Base-by-base conservation (phyloP, 2,113 vertebrate genomes). In the Spheniscus mendiculus region DNA sequence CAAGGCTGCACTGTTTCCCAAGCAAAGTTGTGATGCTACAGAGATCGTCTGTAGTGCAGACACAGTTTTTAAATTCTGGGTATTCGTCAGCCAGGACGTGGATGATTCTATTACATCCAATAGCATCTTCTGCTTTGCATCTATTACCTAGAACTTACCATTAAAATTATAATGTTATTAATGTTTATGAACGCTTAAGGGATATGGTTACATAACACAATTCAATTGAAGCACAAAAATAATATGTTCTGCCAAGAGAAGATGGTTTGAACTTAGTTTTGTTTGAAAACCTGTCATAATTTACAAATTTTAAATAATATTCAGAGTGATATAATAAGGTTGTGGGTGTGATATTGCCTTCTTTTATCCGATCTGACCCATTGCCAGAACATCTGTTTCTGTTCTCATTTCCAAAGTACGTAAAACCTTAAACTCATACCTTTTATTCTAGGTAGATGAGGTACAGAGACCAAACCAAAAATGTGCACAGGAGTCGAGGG, bases 91-190 rank as follows among this genome's bases (percentile, higher is more conserved):
- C 79, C 73, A 98, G 95, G 42, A 91, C 94, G 71, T 98, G 97
- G 89, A 99, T 97, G 69, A 98, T 98, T 97, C 96, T 86, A 72
- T 98, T 98, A 97, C 99, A 99, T 56, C 40, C 90, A 74, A 93
- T 83, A 65, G 95, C 77, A 61, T 98, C 98, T 93, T 97, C 98
- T 92, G 98, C 97, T 93, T 98, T 98, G 95, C 99, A 99, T 87
- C 92, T 89, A 81, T 98, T 98, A 97, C 97, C 99, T 99, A 97
- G 78, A 97, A 97, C 71, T 96, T n/a, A 95, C 22, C 91, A 45
- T 83, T 90, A 96, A 97, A 94, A 77, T 97, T 29, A 93, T 52
- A 93, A 95, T 18, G 70, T 15, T 21, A 18, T 92, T 96, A 85
- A 92, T 84, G 65, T 56, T 94, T 94, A 73, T 94, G 42, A 89